phyloP scores from a whole-genome alignment of 1,140 invertebrate species.

The Cyrtorhinus lividipennis region DNA sequence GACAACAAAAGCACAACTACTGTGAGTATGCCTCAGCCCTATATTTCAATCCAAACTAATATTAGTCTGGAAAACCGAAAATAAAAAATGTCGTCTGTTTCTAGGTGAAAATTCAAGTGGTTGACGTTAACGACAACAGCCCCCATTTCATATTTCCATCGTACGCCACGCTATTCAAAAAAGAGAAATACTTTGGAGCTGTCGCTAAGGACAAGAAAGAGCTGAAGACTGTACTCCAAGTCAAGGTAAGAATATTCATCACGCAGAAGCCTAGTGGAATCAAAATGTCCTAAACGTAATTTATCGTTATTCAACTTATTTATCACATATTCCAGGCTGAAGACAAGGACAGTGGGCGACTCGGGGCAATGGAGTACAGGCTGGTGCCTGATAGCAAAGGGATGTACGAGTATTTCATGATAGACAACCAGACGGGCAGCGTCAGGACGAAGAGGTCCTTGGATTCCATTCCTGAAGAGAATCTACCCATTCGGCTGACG shows the following conservation, averaged over 20 bases:
- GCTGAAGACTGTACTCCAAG: constrained; percentile 57
- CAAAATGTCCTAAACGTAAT: too few species aligned
- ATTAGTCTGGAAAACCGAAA: neutral
- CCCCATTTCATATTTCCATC: constrained; percentile 64
- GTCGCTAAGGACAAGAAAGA: constrained; percentile 49
- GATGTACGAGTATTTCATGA: constrained; percentile 51
- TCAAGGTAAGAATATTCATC: constrained; percentile 38
- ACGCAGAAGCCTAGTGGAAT: too few species aligned
- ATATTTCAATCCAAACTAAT: neutral
- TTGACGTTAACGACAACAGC: constrained; percentile 75
- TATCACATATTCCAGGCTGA: constrained; percentile 48
- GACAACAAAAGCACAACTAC: constrained; percentile 50
- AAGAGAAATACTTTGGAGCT: constrained; percentile 52
- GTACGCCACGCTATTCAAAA: constrained; percentile 29
- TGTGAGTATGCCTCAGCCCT: constrained; percentile 31
- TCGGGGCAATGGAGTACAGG: constrained; percentile 57
- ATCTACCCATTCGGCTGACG: constrained; percentile 56
- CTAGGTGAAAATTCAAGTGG: constrained; percentile 63
- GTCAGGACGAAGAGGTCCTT: constrained; percentile 56
- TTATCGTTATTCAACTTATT: neutral
- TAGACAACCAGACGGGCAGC: constrained; percentile 57
- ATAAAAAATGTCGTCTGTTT: neutral
- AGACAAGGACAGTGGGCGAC: constrained; percentile 67
- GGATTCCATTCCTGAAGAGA: constrained; percentile 42
- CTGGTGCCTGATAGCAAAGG: constrained; percentile 41